These are phyloP conservation scores for Rhimphoctona megacephalus DNA, from an alignment of 2,888 invertebrate species.

Conservation along the genomic window DNA sequence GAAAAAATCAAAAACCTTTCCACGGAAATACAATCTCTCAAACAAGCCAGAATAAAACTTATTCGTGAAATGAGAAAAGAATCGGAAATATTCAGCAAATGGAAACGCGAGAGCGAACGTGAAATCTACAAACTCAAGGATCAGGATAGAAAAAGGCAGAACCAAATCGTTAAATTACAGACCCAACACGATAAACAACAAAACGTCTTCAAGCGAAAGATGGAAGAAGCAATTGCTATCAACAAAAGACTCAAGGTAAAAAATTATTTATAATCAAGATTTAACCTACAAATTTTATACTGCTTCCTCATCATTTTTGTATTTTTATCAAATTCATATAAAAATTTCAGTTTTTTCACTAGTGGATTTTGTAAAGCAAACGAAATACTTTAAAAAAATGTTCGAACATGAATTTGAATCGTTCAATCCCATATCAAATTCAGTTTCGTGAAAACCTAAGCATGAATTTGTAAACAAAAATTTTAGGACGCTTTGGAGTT, in stretches of 20 bases:
- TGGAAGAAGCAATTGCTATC: slow-evolving; percentile 94
- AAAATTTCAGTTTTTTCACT: too few relatives aligned
- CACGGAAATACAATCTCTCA: slow-evolving; percentile 91
- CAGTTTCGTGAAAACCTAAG: background rate
- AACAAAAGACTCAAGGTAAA: slow-evolving; percentile 92
- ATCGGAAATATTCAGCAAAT: slow-evolving; percentile 92
- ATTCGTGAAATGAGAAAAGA: slow-evolving; percentile 94
- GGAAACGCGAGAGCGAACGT: slow-evolving; percentile 92
- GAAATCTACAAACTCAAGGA: slow-evolving; percentile 92
- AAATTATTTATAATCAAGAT: background rate
- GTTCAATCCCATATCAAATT: too few relatives aligned
- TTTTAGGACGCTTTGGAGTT: slow-evolving; percentile 88
- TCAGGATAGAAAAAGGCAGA: slow-evolving; percentile 93
- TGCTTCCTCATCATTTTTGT: background rate
- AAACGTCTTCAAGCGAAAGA: slow-evolving; percentile 93
- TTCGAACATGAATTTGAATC: too few relatives aligned
- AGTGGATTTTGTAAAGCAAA: background rate
- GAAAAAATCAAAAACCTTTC: slow-evolving; percentile 91
- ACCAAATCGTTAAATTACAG: slow-evolving; percentile 93
- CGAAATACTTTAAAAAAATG: background rate
- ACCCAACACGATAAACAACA: slow-evolving; percentile 92
- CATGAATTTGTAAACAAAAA: background rate
- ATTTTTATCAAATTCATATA: background rate
- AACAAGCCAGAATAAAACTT: slow-evolving; percentile 92
- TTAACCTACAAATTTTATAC: background rate